Base-by-base conservation (phyloP, 2,113 vertebrate species). In the Gobio gobio region DNA sequence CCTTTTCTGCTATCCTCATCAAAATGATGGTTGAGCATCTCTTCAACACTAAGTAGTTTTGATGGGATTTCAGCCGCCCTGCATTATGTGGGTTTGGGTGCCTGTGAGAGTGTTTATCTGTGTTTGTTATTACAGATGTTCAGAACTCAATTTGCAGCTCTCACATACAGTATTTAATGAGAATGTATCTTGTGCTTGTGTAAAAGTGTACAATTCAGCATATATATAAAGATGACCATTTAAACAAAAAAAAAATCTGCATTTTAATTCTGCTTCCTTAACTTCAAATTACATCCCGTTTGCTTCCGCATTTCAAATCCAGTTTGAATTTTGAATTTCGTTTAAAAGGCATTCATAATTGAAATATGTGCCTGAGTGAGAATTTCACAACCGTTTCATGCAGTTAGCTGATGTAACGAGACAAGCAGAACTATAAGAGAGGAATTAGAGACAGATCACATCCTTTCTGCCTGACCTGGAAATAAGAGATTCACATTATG, bases 381-480 rank as follows among this genome's bases (percentile, higher is more conserved):
- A 81, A 64, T 84, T 10, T 64, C n/a, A 77, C 74, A 47, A 40
- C 66, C 58, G 66, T 76, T 78, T 78, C 66, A 82, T 49, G n/a
- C 70, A 40, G 18, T 83, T 43, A 4, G 36, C 54, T 54, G 84
- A 91, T 90, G 84, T 64, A 88, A 83, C 47, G 33, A 82, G 90
- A 92, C 90, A 90, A 85, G 84, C 76, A 88, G 82, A 90, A 88
- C 80, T 88, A 59, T 86, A 40, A 14, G 84, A 86, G 61, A 78
- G 77, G 74, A 88, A 85, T 88, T 80, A 13, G 16, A 88, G 79
- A 89, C 89, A 84, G 86, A 87, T 91, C 91, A 86, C 89, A 89
- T 92, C 86, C 79, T 56, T 85, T 77, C 87, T 73, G 85, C 61
- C 88, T 93, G 91, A 93, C 92, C 91, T 91, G 90, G 86, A 92